Base-by-base conservation (phyloP, 2,797 vertebrate genomes). In the Anas flavirostris region DNA sequence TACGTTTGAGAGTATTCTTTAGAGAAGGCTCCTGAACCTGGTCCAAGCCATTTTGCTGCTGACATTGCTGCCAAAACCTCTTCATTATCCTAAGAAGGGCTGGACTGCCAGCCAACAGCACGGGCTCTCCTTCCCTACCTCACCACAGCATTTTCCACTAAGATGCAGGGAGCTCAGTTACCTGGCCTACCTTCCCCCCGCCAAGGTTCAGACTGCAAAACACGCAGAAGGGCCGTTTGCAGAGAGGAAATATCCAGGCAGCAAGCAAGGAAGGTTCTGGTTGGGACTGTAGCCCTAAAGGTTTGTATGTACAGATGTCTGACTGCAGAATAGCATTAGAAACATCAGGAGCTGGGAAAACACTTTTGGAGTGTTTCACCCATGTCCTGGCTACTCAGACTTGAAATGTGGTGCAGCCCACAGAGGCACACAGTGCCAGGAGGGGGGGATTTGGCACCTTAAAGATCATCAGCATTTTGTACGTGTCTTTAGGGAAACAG, bases 141-240 rank as follows among this genome's bases (percentile, higher is more conserved):
- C 41, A 29, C 23, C 18, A 39, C 41, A 80, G n/a, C 14, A 44
- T 55, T 52, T 78, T 21, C 18, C 43, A 43, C 26, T 29, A 46
- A 66, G 33, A 41, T 5, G 18, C 31, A 66, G 19, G 23, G 37
- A 50, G 31, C 41, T 85, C 43, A 23, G 19, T 52, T 66, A 56
- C 48, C 28, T n/a, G 33, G 48, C 28, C 16, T 5, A 15, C 25
- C 1, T 0, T 11, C 29, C 16, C 62, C 26, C 11, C 9, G 5
- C 41, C 28, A 46, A 60, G 46, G 33, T 46, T 73, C 53, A 16
- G 29, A 35, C 43, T 35, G 39, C 33, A 33, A 66, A 62, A 63
- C 41, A 23, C 5, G 9, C 2, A 58, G 26, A 68, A 62, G 10
- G 37, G 29, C 68, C 15, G 15, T n/a, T 68, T 80, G 50, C 69